A percentile compares a stretch with the other conserved stretches of the same genome.
Evolutionary conservation across 2,888 invertebrate species (phyloP).

Genomic region (Drosophila helvetica): DNA sequence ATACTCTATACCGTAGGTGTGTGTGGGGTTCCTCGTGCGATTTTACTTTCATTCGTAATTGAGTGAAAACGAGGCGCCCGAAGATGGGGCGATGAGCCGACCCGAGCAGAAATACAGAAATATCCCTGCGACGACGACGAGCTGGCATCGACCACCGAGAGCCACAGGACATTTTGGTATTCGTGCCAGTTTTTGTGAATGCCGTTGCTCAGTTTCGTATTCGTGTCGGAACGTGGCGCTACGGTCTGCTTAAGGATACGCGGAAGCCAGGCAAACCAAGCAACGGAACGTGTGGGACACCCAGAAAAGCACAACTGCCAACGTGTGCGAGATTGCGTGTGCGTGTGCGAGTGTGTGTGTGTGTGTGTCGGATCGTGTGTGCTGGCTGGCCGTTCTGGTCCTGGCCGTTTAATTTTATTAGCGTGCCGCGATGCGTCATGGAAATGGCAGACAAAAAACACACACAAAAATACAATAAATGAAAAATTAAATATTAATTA

Average conservation of each 20-base stretch:
- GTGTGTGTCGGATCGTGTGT: slow-evolving; percentile 31
- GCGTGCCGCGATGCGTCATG: slow-evolving; percentile 53
- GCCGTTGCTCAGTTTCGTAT: slow-evolving; percentile 83
- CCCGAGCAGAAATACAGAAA: slow-evolving; percentile 56
- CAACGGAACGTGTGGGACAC: slow-evolving; percentile 23
- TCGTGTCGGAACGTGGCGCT: slow-evolving; percentile 84
- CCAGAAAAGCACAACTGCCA: slow-evolving; percentile 46
- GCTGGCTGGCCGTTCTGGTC: slow-evolving; percentile 1
- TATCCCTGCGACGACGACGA: slow-evolving; percentile 54
- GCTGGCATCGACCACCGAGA: slow-evolving; percentile 59
- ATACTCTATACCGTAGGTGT: not conserved
- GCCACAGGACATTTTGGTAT: slow-evolving; percentile 66
- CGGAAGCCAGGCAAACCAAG: slow-evolving; percentile 35
- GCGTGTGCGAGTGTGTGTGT: slow-evolving; percentile 33
- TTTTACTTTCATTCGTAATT: slow-evolving; percentile 79
- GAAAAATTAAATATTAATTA: slow-evolving; percentile 74
- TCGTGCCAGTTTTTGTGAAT: slow-evolving; percentile 79
- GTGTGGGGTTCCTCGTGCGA: slow-evolving; percentile 5
- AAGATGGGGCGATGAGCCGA: slow-evolving; percentile 22
- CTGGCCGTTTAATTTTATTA: slow-evolving; percentile 66
- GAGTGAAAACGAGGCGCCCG: slow-evolving; percentile 70
- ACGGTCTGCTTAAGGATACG: slow-evolving; percentile 82
- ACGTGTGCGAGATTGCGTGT: slow-evolving; percentile 16
- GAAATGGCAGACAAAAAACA: slow-evolving; percentile 28
- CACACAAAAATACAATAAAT: slow-evolving; percentile 67